Percentiles rank a stretch among this genome's conserved stretches.
Evolutionary conservation across 1,140 invertebrate species (phyloP).

Genomic region (Drosophila kohkoa): DNA sequence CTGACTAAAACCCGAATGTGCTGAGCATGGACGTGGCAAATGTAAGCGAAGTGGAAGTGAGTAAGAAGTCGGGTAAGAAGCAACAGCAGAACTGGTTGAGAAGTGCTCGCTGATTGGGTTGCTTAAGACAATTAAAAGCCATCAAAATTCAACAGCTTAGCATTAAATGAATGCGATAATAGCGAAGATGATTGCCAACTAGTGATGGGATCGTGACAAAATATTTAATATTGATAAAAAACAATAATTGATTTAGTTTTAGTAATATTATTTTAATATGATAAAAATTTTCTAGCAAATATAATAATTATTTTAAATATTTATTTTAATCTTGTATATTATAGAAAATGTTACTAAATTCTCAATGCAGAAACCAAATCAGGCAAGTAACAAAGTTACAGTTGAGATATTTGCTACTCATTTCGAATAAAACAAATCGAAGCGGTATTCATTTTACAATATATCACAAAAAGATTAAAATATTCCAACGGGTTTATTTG

Average conservation of each 20-base stretch:
- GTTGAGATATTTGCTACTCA: neutral
- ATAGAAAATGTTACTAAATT: no score
- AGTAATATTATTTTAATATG: no score
- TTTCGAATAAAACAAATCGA: neutral
- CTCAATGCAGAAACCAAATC: no score
- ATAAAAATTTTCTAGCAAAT: no score
- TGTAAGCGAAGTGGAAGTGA: neutral
- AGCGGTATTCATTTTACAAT: neutral
- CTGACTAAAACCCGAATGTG: slow-evolving; percentile 50
- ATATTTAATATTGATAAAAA: no score
- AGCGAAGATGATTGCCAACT: slow-evolving; percentile 16
- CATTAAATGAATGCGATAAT: slow-evolving; percentile 71
- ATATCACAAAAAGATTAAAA: no score
- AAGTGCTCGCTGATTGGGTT: slow-evolving; percentile 60
- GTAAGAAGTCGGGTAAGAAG: neutral
- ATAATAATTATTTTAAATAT: no score
- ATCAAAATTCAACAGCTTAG: slow-evolving; percentile 79
- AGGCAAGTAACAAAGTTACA: no score
- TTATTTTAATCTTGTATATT: no score
- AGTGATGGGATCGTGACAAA: slow-evolving; percentile 18
- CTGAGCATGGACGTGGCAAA: neutral
- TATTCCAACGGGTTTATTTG: no score
- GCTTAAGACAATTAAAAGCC: slow-evolving; percentile 77
- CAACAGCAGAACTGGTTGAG: slow-evolving; percentile 16
- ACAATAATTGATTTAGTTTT: no score